phyloP scores from a whole-genome alignment of 2,113 vertebrate species.

The Semicossyphus pulcher region DNA sequence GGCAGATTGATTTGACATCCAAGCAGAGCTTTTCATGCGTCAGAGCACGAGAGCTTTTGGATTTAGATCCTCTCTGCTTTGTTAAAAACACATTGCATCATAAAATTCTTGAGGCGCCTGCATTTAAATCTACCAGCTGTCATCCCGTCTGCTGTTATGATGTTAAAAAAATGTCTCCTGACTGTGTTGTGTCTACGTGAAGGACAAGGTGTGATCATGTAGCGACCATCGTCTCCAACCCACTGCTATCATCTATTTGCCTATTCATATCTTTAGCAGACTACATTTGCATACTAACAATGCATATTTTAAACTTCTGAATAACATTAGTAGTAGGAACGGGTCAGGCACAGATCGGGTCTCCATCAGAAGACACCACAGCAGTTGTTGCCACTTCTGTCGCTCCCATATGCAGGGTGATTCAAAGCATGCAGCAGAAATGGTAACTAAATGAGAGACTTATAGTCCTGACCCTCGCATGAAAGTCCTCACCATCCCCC shows the following conservation, averaged over 20 bases:
- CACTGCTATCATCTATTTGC: constrained; percentile 42
- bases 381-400: constrained; percentile 16
- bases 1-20: not conserved
- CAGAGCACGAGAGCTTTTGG: not conserved
- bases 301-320: constrained; percentile 61
- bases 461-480: not conserved
- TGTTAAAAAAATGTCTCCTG: constrained; percentile 5
- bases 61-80: not conserved
- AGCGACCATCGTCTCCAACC: constrained; percentile 9
- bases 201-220: constrained; percentile 42
- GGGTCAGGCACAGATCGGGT: constrained; percentile 33
- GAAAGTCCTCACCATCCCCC: not conserved
- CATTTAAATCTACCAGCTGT: constrained; percentile 3
- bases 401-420: not conserved
- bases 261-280: constrained; percentile 55
- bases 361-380: constrained; percentile 15
- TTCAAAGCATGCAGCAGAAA: constrained; percentile 14
- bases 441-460: not conserved
- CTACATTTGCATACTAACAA: constrained; percentile 67
- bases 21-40: not conserved
- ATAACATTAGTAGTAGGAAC: constrained; percentile 49
- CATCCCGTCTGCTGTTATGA: not conserved
- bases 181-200: not conserved
- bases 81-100: not conserved
- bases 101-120: not conserved